phyloP scores from a whole-genome alignment of 2,888 invertebrate species.

The Meta bourneti region DNA sequence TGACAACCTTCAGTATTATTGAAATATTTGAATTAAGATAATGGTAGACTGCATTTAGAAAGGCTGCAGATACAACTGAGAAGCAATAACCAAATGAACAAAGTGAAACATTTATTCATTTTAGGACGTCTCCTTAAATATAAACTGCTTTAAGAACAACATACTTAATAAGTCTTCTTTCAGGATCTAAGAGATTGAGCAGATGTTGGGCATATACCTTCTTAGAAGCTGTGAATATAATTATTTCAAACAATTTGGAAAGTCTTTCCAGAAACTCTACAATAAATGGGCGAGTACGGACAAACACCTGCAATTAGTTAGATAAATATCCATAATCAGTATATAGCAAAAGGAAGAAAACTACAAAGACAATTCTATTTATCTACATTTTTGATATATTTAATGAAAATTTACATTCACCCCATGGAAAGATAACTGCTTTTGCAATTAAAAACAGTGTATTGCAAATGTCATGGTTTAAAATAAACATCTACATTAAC shows the following conservation, averaged over 20 bases:
- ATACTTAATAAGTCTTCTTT: constrained; percentile 92
- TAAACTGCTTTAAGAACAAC: constrained; percentile 76
- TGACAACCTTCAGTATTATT: too few relatives aligned
- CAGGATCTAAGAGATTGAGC: constrained; percentile 93
- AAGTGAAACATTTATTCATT: neutral
- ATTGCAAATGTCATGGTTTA: too few relatives aligned
- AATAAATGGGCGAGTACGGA: constrained; percentile 94
- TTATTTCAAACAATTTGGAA: constrained; percentile 93
- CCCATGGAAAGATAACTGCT: too few relatives aligned
- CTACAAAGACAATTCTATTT: too few relatives aligned
- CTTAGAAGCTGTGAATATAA: constrained; percentile 97
- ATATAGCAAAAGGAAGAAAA: too few relatives aligned
- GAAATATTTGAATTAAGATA: too few relatives aligned
- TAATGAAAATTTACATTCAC: too few relatives aligned
- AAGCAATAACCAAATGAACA: neutral
- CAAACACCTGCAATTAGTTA: constrained; percentile 84
- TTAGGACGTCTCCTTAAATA: neutral
- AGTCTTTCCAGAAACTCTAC: constrained; percentile 94
- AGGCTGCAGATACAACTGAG: neutral
- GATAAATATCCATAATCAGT: too few relatives aligned
- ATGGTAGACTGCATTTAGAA: neutral
- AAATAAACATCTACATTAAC: too few relatives aligned
- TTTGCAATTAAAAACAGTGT: too few relatives aligned
- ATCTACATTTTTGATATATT: too few relatives aligned
- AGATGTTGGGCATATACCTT: constrained; percentile 96